Evolutionary conservation across 2,113 vertebrate species (phyloP).

Genomic region (Anthoscopus minutus): DNA sequence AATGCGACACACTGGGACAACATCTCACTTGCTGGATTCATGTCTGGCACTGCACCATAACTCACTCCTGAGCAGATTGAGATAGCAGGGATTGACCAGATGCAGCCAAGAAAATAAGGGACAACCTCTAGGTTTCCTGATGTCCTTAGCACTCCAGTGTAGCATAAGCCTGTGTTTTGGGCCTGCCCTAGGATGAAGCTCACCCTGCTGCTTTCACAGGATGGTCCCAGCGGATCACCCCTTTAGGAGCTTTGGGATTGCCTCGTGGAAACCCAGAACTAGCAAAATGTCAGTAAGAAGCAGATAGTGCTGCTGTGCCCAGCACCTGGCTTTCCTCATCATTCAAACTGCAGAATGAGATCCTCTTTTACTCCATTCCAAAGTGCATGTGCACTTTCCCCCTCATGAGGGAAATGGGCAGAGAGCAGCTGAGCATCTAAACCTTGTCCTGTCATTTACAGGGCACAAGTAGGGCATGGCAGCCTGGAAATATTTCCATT

Average conservation of each 20-base stretch:
- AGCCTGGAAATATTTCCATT: background rate
- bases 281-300: background rate
- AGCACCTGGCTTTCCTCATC: background rate
- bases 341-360: background rate
- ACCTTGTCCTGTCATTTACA: background rate
- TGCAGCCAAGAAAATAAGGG: background rate
- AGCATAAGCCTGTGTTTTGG: background rate
- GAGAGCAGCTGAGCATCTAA: background rate
- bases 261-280: background rate
- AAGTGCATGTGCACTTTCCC: fast-evolving
- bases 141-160: fast-evolving
- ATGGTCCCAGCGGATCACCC: background rate
- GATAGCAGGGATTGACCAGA: background rate
- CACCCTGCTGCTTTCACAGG: fast-evolving
- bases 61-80: background rate
- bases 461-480: background rate
- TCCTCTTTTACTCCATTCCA: background rate
- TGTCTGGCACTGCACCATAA: background rate
- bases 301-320: background rate
- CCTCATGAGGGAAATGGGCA: background rate
- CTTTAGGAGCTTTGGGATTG: background rate
- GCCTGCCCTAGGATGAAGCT: background rate
- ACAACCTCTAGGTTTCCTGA: background rate
- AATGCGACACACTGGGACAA: background rate
- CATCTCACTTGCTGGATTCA: background rate